Conservation (phyloP, 2,113 vertebrate species). For the Raja brachyura region DNA sequence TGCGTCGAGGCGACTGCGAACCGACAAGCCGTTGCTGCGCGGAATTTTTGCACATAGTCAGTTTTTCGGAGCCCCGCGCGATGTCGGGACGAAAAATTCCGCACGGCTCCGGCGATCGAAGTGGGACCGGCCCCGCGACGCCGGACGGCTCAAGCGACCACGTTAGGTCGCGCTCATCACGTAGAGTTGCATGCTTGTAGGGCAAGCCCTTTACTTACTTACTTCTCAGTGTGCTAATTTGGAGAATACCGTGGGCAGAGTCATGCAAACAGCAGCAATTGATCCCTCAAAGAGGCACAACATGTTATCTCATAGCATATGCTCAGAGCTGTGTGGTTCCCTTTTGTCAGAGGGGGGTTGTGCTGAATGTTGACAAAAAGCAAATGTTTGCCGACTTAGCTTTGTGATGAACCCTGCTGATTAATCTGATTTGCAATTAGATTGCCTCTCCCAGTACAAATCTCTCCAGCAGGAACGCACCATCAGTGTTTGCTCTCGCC, state of each 20-base stretch:
- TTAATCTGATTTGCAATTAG: slow-evolving; percentile 46
- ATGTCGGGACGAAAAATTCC: too few species aligned
- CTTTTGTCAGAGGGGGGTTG: slow-evolving; percentile 39
- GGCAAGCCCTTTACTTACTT: too few species aligned
- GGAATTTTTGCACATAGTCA: too few species aligned
- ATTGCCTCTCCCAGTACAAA: slow-evolving; percentile 44
- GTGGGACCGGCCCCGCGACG: too few species aligned
- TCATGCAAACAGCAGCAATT: not conserved
- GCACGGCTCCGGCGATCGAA: too few species aligned
- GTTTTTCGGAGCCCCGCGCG: too few species aligned
- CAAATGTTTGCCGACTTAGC: slow-evolving; percentile 42
- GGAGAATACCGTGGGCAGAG: not conserved
- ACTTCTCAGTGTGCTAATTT: not conserved
- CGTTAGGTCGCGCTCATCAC: too few species aligned
- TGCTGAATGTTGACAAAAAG: slow-evolving; percentile 46
- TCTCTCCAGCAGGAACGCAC: slow-evolving; percentile 46
- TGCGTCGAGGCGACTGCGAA: too few species aligned
- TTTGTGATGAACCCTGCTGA: slow-evolving; percentile 41
- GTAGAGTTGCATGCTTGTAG: too few species aligned
- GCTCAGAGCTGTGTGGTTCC: not conserved
- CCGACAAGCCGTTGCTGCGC: too few species aligned
- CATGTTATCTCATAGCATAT: not conserved
- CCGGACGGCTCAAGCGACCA: too few species aligned
- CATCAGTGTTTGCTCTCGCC: slow-evolving; percentile 46
- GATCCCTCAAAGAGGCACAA: not conserved